phyloP scores from a whole-genome alignment of 2,113 vertebrate genomes.

The Boulengeromyrus knoepffleri region DNA sequence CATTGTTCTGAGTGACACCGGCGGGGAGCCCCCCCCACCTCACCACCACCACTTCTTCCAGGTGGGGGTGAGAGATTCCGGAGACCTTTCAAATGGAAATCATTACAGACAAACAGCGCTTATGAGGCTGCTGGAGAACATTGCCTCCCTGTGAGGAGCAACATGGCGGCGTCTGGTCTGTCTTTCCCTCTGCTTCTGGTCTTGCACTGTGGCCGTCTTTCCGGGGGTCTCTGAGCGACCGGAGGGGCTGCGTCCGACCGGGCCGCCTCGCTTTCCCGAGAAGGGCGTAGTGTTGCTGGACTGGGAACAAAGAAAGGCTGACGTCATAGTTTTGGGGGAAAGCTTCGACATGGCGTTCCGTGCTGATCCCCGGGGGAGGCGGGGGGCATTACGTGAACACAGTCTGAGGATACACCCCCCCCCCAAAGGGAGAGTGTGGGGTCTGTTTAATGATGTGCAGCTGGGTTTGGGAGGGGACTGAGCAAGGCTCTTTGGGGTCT shows the following conservation, averaged over 20 bases:
- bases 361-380: neutral
- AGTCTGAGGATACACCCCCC: neutral
- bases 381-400: neutral
- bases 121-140: neutral
- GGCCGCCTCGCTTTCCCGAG: neutral
- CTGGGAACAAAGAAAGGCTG: neutral
- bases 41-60: no score
- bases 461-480: neutral
- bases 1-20: neutral
- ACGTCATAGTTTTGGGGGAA: neutral
- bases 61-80: neutral
- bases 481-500: neutral
- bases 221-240: neutral
- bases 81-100: conserved; percentile 9
- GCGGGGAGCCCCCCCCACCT: neutral
- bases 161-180: neutral
- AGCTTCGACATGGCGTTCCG: neutral
- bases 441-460: neutral
- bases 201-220: neutral
- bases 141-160: neutral
- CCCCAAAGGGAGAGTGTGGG: neutral
- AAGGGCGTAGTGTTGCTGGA: neutral
- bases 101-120: neutral
- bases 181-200: no score
- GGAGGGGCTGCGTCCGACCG: neutral